phyloP scores from a whole-genome alignment of 2,797 vertebrate genomes.

The Podargus strigoides region DNA sequence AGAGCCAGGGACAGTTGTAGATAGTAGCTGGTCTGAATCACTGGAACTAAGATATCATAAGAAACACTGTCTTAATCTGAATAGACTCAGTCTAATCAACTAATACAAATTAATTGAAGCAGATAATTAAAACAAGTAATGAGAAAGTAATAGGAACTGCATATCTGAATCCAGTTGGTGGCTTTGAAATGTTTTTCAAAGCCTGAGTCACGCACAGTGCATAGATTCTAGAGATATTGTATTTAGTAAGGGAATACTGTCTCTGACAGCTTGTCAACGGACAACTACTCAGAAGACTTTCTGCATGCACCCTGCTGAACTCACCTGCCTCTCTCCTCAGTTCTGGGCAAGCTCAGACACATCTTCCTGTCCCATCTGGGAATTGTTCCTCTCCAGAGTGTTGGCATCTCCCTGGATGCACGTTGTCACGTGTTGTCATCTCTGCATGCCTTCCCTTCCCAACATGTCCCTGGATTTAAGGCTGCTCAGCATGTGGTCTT shows the following conservation, averaged over 20 bases:
- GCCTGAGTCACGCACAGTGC: neutral
- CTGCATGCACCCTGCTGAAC: neutral
- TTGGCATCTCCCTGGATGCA: neutral
- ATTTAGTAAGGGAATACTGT: neutral
- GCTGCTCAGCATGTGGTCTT: neutral
- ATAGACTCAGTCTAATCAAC: neutral
- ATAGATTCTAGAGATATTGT: neutral
- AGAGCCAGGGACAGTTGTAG: neutral
- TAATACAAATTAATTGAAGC: neutral
- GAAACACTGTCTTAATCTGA: neutral
- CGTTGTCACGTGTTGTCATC: fast-evolving
- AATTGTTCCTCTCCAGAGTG: neutral
- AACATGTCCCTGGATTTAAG: neutral
- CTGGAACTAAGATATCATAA: neutral
- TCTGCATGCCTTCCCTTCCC: neutral
- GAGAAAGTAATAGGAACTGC: neutral
- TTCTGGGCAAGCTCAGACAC: neutral
- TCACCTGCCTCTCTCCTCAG: fast-evolving
- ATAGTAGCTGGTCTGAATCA: neutral
- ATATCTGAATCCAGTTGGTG: neutral
- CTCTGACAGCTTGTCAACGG: neutral
- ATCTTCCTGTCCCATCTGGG: neutral
- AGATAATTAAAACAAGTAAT: neutral
- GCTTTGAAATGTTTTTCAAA: neutral
- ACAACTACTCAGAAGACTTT: neutral